Conservation (phyloP, 2,113 vertebrate genomes). For the Rhineura floridana region DNA sequence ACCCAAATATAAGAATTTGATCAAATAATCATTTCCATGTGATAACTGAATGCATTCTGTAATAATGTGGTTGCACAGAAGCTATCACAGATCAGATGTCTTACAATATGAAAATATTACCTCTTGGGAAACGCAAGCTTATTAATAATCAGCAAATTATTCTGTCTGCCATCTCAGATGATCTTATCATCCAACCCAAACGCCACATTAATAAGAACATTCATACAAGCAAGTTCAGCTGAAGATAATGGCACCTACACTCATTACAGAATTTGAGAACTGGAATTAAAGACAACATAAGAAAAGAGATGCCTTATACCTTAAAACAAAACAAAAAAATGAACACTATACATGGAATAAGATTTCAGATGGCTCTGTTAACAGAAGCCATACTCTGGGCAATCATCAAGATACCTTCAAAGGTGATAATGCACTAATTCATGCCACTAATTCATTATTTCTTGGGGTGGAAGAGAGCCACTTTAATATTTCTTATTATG, state of each 20-base stretch:
- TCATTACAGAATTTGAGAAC: background rate
- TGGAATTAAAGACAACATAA: background rate
- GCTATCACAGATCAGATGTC: background rate
- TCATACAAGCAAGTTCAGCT: background rate
- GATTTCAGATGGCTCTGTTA: background rate
- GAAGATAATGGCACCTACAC: background rate
- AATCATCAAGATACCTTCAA: background rate
- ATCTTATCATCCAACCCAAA: background rate
- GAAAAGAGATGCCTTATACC: background rate
- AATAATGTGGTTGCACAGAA: background rate
- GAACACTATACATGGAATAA: background rate
- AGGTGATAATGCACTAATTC: background rate
- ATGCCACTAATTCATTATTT: background rate
- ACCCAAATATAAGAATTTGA: background rate
- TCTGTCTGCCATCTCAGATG: background rate
- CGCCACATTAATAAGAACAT: background rate
- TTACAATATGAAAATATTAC: background rate
- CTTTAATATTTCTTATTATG: constrained; percentile 7
- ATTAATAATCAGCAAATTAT: background rate
- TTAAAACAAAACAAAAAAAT: background rate
- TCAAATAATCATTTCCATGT: background rate
- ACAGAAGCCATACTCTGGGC: background rate
- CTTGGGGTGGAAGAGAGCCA: no score
- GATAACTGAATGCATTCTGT: background rate
- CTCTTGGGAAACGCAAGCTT: background rate